A percentile compares a stretch with the other conserved stretches of the same genome.
Evolutionary conservation across 2,888 invertebrate species (phyloP).

Genomic region (Callyntrura sp.): DNA sequence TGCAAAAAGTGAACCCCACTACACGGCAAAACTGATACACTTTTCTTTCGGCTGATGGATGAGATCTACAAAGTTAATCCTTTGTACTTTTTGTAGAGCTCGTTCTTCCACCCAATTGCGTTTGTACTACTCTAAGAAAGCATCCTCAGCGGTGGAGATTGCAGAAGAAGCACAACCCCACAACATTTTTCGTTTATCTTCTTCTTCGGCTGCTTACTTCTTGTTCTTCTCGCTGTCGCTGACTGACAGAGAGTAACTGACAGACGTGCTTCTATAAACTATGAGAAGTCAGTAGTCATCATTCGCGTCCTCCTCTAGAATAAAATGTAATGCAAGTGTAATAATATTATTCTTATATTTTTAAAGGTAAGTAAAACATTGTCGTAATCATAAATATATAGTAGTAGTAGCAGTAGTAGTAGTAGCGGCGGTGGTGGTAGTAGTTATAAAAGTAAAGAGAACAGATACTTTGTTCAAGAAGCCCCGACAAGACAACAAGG

Average conservation of each 20-base stretch:
- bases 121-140: neutral
- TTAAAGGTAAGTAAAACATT: slow-evolving; percentile 18
- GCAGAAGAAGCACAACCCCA: neutral
- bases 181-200: slow-evolving; percentile 37
- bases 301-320: neutral
- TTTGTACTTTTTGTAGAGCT: neutral
- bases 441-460: neutral
- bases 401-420: neutral
- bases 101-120: neutral
- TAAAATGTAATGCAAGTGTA: slow-evolving; percentile 3
- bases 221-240: slow-evolving; percentile 9
- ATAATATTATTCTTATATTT: slow-evolving; percentile 16
- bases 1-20: neutral
- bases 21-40: neutral
- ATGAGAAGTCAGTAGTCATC: neutral
- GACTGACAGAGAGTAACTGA: slow-evolving; percentile 58
- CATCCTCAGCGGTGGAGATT: neutral
- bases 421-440: neutral
- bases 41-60: neutral
- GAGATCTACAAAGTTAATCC: slow-evolving; percentile 4
- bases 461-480: neutral
- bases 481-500: slow-evolving; percentile 4
- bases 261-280: slow-evolving; percentile 44
- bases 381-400: slow-evolving; percentile 25
- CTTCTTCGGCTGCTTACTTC: neutral